Base-by-base conservation (phyloP, 2,797 vertebrate genomes). In the Cuniculus paca region DNA sequence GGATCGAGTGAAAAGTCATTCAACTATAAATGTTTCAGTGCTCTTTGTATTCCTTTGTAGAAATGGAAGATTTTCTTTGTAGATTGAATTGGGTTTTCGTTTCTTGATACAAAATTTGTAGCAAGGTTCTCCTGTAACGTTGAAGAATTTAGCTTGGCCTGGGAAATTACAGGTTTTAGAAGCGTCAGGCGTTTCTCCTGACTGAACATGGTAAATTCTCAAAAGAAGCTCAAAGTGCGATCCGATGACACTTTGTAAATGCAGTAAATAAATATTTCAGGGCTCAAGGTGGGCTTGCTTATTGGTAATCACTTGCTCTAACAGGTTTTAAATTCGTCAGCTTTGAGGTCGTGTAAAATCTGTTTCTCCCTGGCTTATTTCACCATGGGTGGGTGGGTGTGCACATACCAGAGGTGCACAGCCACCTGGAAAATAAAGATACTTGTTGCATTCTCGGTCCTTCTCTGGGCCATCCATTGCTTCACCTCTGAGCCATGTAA, bases 101-200 rank as follows among this genome's bases (percentile, higher is more conserved):
- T 97, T n/a, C 65, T 50, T 89, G 85, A 39, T 92, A 36, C 79
- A 72, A 17, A 81, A 45, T 95, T 95, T 95, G 61, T 94, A 89
- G n/a, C n/a, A n/a, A n/a, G 94, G 68, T 83, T 97, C 97, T 96
- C 88, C 91, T 77, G 56, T 88, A 82, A 79, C 70, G 61, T 39
- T 94, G 54, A 60, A 78, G 87, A 91, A 74, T 95, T 96, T 75
- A 95, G 50, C 74, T 88, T 94, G 50, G 87, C 78, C 22, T 94
- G 65, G 63, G 95, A 97, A 86, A 95, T 91, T 82, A 81, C 26
- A 39, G 85, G 79, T 61, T 94, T 95, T 92, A 52, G 28, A 92
- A 88, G 42, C 92, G 86, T 75, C 85, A 96, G 95, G 61, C 90
- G 91, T 96, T 95, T 95, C 45, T 96, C n/a, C 39, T 68, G 63